Evolutionary conservation across 2,888 invertebrate genomes (phyloP).

Genomic region (Slavum lentiscoides): DNA sequence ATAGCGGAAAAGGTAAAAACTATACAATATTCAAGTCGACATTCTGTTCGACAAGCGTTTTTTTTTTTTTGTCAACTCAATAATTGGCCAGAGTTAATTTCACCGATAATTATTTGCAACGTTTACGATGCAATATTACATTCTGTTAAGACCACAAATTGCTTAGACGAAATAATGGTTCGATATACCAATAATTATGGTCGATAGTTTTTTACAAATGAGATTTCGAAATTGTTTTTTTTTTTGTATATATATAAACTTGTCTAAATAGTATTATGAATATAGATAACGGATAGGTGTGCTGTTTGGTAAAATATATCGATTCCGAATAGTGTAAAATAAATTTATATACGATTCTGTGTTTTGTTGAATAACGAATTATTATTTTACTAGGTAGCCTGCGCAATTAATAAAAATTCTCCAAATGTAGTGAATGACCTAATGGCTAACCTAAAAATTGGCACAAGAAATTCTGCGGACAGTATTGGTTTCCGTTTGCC

Average conservation of each 20-base stretch:
- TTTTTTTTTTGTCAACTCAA: too few relatives aligned
- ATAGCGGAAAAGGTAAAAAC: conserved; percentile 43
- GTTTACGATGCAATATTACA: too few relatives aligned
- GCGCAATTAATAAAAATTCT: conserved; percentile 20
- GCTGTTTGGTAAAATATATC: too few relatives aligned
- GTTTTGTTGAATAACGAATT: not conserved
- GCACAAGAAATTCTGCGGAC: conserved; percentile 16
- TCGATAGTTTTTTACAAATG: too few relatives aligned
- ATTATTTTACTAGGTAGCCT: conserved; percentile 31
- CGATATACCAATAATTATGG: too few relatives aligned
- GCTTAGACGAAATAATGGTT: not conserved
- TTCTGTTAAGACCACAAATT: not conserved
- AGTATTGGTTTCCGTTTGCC: conserved; percentile 35
- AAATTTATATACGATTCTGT: too few relatives aligned
- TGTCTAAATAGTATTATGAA: too few relatives aligned
- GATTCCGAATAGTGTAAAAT: too few relatives aligned
- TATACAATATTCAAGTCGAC: not conserved
- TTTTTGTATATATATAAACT: not conserved
- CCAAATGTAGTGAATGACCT: conserved; percentile 21
- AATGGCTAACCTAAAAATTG: conserved; percentile 38
- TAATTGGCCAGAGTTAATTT: too few relatives aligned
- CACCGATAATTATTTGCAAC: too few relatives aligned
- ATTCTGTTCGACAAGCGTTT: not conserved
- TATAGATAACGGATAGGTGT: too few relatives aligned
- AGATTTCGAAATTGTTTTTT: not conserved